Conservation (phyloP, 2,113 vertebrate species). For the Rattus rattus region DNA sequence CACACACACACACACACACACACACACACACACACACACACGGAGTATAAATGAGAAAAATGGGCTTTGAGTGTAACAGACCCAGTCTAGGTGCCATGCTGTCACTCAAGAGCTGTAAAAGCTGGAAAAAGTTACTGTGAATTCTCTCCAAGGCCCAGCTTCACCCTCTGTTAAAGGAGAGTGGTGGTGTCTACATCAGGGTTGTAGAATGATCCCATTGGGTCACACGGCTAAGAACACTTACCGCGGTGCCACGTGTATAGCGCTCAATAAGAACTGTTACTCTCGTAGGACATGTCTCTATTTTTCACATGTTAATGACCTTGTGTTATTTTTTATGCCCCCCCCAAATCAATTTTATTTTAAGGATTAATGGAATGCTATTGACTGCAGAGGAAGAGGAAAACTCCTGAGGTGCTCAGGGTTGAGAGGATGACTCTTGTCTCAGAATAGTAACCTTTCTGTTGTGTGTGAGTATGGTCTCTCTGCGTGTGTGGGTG, state of each 20-base stretch:
- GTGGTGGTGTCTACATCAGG: neutral
- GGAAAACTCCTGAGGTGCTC: neutral
- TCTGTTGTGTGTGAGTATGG: neutral
- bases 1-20: neutral
- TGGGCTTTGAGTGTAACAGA: neutral
- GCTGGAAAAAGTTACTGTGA: neutral
- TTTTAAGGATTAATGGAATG: constrained; percentile 25
- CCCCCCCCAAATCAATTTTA: neutral
- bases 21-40: neutral
- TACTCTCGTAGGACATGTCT: neutral
- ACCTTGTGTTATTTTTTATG: neutral
- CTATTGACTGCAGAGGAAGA: constrained; percentile 9
- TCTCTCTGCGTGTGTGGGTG: neutral
- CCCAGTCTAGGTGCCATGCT: neutral
- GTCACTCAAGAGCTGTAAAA: neutral
- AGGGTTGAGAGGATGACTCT: neutral
- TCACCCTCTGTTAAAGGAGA: neutral
- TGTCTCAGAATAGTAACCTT: neutral
- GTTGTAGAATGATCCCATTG: neutral
- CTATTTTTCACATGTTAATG: constrained; percentile 25
- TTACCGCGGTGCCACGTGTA: neutral
- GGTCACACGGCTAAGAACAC: neutral
- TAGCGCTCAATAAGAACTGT: neutral
- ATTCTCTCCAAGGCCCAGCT: neutral
- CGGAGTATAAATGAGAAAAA: neutral